Base-by-base conservation (phyloP, 1,140 invertebrate genomes). In the Bacillus rossius region DNA sequence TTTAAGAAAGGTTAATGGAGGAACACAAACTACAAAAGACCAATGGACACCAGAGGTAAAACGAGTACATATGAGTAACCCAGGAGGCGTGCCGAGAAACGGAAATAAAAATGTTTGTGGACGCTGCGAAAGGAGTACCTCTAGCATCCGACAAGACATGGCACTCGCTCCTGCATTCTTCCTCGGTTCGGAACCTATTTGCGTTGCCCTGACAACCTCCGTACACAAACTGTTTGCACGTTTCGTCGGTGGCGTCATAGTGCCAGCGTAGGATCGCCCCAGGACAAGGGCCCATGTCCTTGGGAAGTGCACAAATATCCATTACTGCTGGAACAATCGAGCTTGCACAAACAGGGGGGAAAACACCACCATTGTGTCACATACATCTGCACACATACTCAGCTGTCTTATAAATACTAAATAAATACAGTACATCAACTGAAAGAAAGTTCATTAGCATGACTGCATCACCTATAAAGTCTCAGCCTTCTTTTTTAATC, bases 141-240 rank as follows among this genome's bases (percentile, higher is more conserved):
- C 56, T 64, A 38, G 45, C 65, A 60, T 74, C 71, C 71, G 69
- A 73, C 66, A 63, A 42, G 56, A 57, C 20, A 65, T 49, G 66
- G 61, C 83, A 86, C 53, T 74, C 73, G 47, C 75, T 70, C 69
- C 81, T 75, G 70, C 85, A 87, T 50, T 78, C 78, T 59, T 75
- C 70, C 37, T 74, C 62, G 56, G 76, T 77, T 58, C 76, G 72
- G 71, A 88, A 89, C 64, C 80, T 81, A 77, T 89, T 89, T 43
- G 70, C 73, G 69, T 88, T 88, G 48, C 83, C 84, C 62, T 78
- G 78, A 70, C 83, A 86, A 65, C 84, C 84, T 50, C 81, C 76
- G 65, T 83, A 87, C 57, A 75, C 67, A 70, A 87, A 88, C 64
- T 75, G 71, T 60, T 75, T 73, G 73, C 84, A 85, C 59, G 66